Base-by-base conservation (phyloP, 2,113 vertebrate species). In the Barbus barbus region DNA sequence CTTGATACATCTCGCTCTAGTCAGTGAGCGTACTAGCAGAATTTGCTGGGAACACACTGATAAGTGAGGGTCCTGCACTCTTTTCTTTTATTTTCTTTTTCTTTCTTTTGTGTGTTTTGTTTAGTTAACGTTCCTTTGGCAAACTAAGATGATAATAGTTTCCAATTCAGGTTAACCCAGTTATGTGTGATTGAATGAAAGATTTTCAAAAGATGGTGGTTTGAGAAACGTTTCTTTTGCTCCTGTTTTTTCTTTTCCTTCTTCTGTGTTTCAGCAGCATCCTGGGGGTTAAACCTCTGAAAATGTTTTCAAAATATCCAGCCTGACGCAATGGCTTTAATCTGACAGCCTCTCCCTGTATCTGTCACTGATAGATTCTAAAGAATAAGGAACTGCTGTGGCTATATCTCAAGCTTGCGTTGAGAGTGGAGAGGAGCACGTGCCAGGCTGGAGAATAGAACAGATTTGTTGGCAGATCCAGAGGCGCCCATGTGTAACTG, bases 381-480 rank as follows among this genome's bases (percentile, higher is more conserved):
- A 76, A 85, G 84, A 33, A 38, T 75, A 65, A 67, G 72, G 22
- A 69, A 51, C 58, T 77, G 60, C 78, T 38, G 18, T 48, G 84
- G 53, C 48, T 85, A 65, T 81, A 75, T 77, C 80, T 85, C 53
- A 81, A 26, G 53, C 79, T 73, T 33, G 80, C 33, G 36, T 63
- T 12, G 28, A 48, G 48, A 63, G 78, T 22, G 46, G 53, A 28
- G 44, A 53, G 46, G 63, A 53, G 22, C 79, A 53, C 2, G 79
- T 71, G 61, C 41, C 67, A 74, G 26, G 26, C 22, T 41, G 46
- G 38, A 63, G 81, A 72, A 73, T 72, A 38, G 53, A 86, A 48
- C 48, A 48, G 75, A 83, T 82, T 82, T 82, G 77, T 28, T 53
- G 72, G 72, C 84, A 78, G 84, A 82, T 82, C 33, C 46, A 78